Evolutionary conservation across 2,888 invertebrate species (phyloP), one percentile per base, ranked within the genome.

Genomic region (Microctonus aethiopoides): DNA sequence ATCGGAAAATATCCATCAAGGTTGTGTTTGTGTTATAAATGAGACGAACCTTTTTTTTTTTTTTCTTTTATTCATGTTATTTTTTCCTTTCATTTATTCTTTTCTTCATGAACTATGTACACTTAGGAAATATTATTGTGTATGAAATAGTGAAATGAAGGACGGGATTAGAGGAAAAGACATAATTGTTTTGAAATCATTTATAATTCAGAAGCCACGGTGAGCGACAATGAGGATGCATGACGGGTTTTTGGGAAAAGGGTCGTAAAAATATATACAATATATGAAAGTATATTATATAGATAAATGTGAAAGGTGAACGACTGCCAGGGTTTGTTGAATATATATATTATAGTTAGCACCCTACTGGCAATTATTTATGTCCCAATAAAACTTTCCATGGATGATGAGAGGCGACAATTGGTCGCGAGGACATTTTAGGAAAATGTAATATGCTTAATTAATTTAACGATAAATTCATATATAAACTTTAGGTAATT

Each of bases 371-470:
- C 29, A 72, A 75, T 59, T 72, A 75, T 75, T 75, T 75, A 75
- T 75, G 74, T 74, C 61, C 67, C 74, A 75, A 74, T 74, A 74
- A 75, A 75, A 69, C 72, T 73, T 73, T 74, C 68, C 46, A 46
- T 16, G 39, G n/a, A n/a, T 2, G 16, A 46, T 2, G 46, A 46
- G 46, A 46, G 9, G 46, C 16, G 16, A 46, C 46, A 46, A 39
- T 46, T 46, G n/a, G 46, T 9, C 46, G 46, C 16, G 46, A n/a
- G 46, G 46, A 46, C n/a, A 16, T 16, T 46, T 3, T 46, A 46
- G 20, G 16, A 20, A 46, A 46, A 46, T 46, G 4, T 16, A 46
- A n/a, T n/a, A n/a, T n/a, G n/a, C n/a, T n/a, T n/a, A n/a, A n/a
- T n/a, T n/a, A n/a, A n/a, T n/a, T n/a, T n/a, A n/a, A n/a, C n/a